Percentiles rank a stretch among this genome's conserved stretches.
These are phyloP conservation scores for Mellivora capensis DNA, from an alignment of 2,113 vertebrate species.

Conservation along the genomic window DNA sequence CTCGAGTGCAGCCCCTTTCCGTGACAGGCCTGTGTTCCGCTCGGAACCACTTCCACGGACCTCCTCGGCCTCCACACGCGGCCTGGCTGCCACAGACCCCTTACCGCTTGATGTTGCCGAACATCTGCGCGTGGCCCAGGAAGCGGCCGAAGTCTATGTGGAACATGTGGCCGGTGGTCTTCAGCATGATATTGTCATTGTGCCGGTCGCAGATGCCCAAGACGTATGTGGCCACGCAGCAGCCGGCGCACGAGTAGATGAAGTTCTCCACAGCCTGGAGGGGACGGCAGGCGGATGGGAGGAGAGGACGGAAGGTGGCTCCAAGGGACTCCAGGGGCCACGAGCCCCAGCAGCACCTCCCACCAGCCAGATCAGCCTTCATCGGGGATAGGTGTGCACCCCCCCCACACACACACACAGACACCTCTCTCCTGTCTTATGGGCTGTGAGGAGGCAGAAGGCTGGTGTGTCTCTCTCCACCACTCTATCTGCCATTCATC, in stretches of 20 bases:
- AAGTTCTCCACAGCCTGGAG: constrained; percentile 97
- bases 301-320: not conserved
- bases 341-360: not conserved
- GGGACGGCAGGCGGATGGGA: not conserved
- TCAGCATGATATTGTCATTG: constrained; percentile 99
- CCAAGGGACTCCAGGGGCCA: not conserved
- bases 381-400: rapidly evolving
- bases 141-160: constrained; percentile 99
- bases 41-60: not conserved
- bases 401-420: rapidly evolving
- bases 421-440: not conserved
- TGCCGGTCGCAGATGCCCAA: constrained; percentile 98
- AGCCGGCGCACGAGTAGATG: constrained; percentile 97
- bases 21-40: not conserved
- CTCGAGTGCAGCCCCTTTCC: not conserved
- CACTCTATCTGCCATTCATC: not conserved
- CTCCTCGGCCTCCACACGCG: not conserved
- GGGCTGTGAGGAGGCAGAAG: not conserved
- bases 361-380: not conserved
- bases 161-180: constrained; percentile 98
- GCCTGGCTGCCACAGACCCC: not conserved
- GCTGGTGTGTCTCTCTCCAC: not conserved
- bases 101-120: constrained; percentile 98
- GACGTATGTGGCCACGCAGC: constrained; percentile 97
- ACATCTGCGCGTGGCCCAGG: constrained; percentile 98